These are phyloP conservation scores for Oligia strigilis DNA, from an alignment of 2,888 invertebrate genomes.

Conservation along the genomic window DNA sequence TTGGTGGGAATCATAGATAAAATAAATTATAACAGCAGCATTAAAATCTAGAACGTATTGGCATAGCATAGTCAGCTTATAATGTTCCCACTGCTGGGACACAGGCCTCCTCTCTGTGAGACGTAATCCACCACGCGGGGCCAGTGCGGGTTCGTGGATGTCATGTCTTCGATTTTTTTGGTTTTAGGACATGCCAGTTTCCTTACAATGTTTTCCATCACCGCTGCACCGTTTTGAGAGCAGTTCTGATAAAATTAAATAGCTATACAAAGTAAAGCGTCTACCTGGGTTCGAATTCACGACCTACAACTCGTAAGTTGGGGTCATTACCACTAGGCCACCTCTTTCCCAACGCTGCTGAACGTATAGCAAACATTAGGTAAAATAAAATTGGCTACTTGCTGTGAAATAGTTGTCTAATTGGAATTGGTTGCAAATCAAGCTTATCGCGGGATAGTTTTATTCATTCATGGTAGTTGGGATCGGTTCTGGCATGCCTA, in stretches of 20 bases:
- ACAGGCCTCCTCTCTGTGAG: background rate
- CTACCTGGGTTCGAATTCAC: background rate
- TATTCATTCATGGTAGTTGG: slow-evolving; percentile 63
- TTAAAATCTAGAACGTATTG: background rate
- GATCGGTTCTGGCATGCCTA: slow-evolving; percentile 39
- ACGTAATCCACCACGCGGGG: background rate
- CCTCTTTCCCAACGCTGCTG: background rate
- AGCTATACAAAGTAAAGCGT: background rate
- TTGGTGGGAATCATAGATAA: background rate
- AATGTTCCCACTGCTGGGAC: background rate
- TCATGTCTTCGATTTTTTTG: too few species aligned
- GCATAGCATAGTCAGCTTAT: background rate
- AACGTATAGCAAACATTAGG: slow-evolving; percentile 1
- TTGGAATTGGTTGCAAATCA: slow-evolving; percentile 53
- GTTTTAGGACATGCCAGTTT: too few species aligned
- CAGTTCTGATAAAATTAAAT: background rate
- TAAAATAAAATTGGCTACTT: slow-evolving; percentile 2
- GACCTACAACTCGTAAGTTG: background rate
- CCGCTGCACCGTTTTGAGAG: background rate
- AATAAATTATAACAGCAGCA: background rate
- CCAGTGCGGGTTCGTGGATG: background rate
- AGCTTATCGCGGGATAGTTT: slow-evolving; percentile 58
- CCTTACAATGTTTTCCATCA: background rate
- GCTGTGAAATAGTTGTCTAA: slow-evolving; percentile 31
- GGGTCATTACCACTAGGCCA: background rate